Conservation (phyloP, 2,888 invertebrate species). For the Cactoblastis cactorum region DNA sequence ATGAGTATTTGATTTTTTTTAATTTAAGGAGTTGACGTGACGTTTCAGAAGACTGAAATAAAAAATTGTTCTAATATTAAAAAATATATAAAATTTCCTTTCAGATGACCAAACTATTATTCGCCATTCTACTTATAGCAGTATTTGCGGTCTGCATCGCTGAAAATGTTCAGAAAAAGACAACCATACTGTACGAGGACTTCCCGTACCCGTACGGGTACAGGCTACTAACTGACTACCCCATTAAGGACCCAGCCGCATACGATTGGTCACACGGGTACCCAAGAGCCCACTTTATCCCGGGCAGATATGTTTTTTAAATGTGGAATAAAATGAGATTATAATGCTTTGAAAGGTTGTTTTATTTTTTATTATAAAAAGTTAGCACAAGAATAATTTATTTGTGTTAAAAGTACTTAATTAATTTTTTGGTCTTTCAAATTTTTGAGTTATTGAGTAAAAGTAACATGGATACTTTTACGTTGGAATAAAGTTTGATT, state of each 20-base stretch:
- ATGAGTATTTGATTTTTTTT: no score
- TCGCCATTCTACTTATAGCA: conserved; percentile 8
- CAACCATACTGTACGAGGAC: not conserved
- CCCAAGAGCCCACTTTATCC: conserved; percentile 3
- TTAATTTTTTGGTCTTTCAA: no score
- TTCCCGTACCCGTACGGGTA: conserved; percentile 1
- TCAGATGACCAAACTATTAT: conserved; percentile 18
- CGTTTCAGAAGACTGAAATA: no score
- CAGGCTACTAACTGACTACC: not conserved
- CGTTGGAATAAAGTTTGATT: no score
- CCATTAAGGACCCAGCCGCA: not conserved
- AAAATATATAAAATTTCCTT: not conserved
- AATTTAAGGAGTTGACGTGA: no score
- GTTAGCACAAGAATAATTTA: no score
- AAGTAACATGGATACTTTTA: no score
- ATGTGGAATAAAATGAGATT: not conserved
- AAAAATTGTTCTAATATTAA: no score
- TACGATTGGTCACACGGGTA: conserved; percentile 2
- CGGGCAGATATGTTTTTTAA: not conserved
- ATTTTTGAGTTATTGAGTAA: no score
- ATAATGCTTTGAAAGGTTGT: not conserved
- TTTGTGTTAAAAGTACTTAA: no score
- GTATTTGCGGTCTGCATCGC: not conserved
- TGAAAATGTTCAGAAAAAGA: not conserved
- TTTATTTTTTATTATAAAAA: not conserved